Evolutionary conservation across 2,113 vertebrate species (phyloP).

Genomic region (Zosterops hypoxanthus): DNA sequence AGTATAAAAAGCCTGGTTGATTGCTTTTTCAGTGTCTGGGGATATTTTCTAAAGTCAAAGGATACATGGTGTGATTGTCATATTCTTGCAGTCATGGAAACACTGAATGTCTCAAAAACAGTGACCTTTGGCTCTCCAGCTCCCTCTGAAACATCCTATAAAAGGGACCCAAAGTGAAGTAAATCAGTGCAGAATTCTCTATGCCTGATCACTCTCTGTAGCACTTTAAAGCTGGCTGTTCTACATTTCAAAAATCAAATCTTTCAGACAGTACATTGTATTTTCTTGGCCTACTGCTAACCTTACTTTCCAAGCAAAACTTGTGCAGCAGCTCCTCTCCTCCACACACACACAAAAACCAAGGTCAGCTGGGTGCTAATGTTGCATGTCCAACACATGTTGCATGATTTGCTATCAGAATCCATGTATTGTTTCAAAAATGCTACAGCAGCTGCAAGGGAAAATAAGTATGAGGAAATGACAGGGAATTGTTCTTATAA

Average conservation of each 20-base stretch:
- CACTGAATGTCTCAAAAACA: background rate
- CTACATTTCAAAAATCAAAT: background rate
- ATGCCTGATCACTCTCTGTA: background rate
- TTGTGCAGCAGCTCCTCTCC: background rate
- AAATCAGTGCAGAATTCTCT: background rate
- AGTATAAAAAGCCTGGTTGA: conserved; percentile 26
- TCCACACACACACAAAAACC: background rate
- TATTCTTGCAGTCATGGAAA: conserved; percentile 62
- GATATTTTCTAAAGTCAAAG: conserved; percentile 61
- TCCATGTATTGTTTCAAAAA: background rate
- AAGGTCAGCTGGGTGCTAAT: background rate
- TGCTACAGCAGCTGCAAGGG: background rate
- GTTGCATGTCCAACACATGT: background rate
- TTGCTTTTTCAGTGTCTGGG: conserved; percentile 39
- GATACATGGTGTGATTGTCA: conserved; percentile 37
- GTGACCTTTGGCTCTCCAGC: conserved; percentile 11
- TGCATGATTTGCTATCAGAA: background rate
- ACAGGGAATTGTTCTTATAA: background rate
- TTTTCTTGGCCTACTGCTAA: background rate
- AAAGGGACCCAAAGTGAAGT: background rate
- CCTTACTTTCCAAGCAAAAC: background rate
- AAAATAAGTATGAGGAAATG: background rate
- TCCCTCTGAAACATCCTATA: conserved; percentile 2
- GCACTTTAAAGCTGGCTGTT: background rate
- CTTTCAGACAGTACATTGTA: background rate